phyloP scores from a whole-genome alignment of 2,797 vertebrate species.

The Rhincodon typus region DNA sequence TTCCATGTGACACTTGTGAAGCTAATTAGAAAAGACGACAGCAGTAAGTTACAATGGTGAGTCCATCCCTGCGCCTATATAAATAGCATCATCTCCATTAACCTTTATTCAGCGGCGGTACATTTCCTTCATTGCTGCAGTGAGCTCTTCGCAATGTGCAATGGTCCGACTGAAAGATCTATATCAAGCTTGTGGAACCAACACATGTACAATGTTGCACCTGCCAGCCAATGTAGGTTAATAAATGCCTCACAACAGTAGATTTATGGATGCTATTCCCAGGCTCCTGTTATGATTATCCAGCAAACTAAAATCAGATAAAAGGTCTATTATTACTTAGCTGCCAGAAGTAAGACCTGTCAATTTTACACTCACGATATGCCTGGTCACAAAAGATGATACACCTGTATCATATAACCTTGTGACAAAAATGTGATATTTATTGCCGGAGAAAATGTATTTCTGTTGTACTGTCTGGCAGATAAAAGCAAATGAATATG shows the following conservation, averaged over 20 bases:
- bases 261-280: not conserved
- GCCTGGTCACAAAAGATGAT: conserved; percentile 12
- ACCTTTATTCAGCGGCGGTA: not conserved
- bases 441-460: not conserved
- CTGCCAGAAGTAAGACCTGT: not conserved
- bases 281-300: not conserved
- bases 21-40: not conserved
- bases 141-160: not conserved
- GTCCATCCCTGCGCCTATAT: not conserved
- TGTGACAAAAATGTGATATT: conserved; percentile 22
- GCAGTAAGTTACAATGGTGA: not conserved
- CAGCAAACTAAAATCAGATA: conserved; percentile 5
- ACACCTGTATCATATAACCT: conserved; percentile 21
- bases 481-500: conserved; percentile 9
- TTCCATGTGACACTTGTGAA: not conserved
- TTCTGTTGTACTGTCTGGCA: not conserved
- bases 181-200: not conserved
- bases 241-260: not conserved
- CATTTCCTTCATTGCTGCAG: not conserved
- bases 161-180: not conserved
- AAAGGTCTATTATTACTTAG: not conserved
- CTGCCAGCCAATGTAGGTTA: not conserved
- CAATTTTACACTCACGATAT: not conserved
- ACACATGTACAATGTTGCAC: not conserved
- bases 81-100: not conserved